Conservation (phyloP, 2,113 vertebrate species). For the Struthio camelus region DNA sequence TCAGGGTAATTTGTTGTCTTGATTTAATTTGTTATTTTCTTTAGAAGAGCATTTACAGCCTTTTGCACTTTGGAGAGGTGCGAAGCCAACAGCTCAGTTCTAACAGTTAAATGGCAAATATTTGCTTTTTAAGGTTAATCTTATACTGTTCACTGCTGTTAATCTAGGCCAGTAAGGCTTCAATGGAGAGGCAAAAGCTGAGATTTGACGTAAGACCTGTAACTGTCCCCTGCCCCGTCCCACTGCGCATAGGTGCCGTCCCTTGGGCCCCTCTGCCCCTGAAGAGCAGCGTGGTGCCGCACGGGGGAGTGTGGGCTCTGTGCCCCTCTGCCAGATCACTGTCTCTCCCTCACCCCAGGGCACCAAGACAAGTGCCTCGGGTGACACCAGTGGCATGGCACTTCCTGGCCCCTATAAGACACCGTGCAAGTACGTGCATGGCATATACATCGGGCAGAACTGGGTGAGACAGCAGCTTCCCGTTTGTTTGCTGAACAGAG, state of each 20-base stretch:
- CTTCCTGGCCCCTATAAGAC: not conserved
- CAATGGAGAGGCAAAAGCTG: not conserved
- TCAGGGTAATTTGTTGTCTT: not conserved
- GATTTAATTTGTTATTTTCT: conserved; percentile 32
- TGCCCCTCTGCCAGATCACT: too few species aligned
- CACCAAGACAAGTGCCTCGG: not conserved
- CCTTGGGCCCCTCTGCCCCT: not conserved
- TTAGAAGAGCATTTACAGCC: conserved; percentile 8
- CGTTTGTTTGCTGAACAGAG: not conserved
- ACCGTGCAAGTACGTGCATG: not conserved
- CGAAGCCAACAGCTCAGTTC: conserved; percentile 22
- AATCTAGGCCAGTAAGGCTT: not conserved
- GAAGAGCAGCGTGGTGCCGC: not conserved
- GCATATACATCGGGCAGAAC: not conserved
- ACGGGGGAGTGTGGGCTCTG: not conserved
- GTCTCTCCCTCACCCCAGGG: not conserved
- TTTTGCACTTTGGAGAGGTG: not conserved
- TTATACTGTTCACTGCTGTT: not conserved
- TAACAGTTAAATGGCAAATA: not conserved
- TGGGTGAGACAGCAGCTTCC: not conserved
- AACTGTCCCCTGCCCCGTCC: not conserved
- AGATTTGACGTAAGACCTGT: not conserved
- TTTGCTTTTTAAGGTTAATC: not conserved
- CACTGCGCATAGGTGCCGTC: not conserved
- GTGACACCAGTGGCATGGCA: not conserved